Percentiles rank a stretch among this genome's conserved stretches.
Evolutionary conservation across 1,140 invertebrate genomes (phyloP).

Genomic region (Dufourea novaeangliae): DNA sequence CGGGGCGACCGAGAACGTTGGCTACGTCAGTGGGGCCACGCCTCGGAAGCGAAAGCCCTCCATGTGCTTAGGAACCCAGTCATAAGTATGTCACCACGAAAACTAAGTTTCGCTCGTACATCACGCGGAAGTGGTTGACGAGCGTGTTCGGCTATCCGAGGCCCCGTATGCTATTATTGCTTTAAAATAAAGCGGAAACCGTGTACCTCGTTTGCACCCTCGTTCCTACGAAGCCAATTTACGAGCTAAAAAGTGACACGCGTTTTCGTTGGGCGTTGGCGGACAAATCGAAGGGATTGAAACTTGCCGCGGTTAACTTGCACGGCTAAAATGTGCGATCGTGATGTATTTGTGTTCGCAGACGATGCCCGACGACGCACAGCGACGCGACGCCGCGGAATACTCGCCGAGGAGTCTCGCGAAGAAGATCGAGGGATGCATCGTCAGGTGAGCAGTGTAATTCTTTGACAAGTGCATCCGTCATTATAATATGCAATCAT

Average conservation of each 20-base stretch:
- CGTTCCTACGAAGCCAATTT: slow-evolving; percentile 6
- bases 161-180: slow-evolving; percentile 32
- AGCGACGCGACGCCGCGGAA: slow-evolving; percentile 14
- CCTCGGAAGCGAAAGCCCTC: slow-evolving; percentile 30
- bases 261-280: not conserved
- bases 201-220: slow-evolving; percentile 19
- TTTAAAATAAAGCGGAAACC: slow-evolving; percentile 41
- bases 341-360: slow-evolving; percentile 34
- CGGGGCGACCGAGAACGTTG: not conserved
- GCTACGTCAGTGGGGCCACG: slow-evolving; percentile 29
- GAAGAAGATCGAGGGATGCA: slow-evolving; percentile 58
- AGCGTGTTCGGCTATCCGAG: slow-evolving; percentile 10
- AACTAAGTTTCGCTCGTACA: slow-evolving; percentile 46
- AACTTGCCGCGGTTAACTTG: not conserved
- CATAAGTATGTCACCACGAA: slow-evolving; percentile 44
- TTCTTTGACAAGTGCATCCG: too few relatives aligned
- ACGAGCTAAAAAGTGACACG: slow-evolving; percentile 21
- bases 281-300: not conserved
- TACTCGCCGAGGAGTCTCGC: slow-evolving; percentile 43
- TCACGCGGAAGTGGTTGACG: slow-evolving; percentile 53
- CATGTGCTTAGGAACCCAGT: slow-evolving; percentile 31
- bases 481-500: too few relatives aligned
- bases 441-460: slow-evolving; percentile 61
- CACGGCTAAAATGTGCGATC: not conserved
- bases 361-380: slow-evolving; percentile 32